These are phyloP conservation scores for Raja brachyura DNA, from an alignment of 2,113 vertebrate species.

Conservation along the genomic window DNA sequence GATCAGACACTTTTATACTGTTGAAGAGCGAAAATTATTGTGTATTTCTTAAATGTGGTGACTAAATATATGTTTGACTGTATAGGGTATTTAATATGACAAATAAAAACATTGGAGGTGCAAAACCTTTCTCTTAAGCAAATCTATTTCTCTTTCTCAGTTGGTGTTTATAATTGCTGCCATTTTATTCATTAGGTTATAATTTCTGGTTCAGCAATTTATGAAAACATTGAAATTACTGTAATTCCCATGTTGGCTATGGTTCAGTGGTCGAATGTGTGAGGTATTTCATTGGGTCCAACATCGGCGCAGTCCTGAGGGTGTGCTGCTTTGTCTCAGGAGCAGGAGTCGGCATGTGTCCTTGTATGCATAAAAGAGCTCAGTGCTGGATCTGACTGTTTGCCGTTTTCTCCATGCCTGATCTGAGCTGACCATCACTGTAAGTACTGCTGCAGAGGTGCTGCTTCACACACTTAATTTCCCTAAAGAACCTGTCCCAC, in stretches of 20 bases:
- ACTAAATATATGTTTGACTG: conserved; percentile 45
- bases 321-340: not conserved
- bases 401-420: too few relatives aligned
- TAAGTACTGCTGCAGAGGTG: too few relatives aligned
- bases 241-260: not conserved
- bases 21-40: conserved; percentile 43
- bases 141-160: not conserved
- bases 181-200: not conserved
- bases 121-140: not conserved
- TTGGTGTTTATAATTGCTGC: not conserved
- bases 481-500: too few relatives aligned
- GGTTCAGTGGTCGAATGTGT: not conserved
- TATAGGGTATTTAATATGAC: conserved; percentile 66
- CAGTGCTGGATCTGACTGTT: too few relatives aligned
- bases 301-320: not conserved
- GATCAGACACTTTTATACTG: conserved; percentile 42
- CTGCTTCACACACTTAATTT: too few relatives aligned
- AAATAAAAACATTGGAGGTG: conserved; percentile 48
- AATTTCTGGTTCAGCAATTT: not conserved
- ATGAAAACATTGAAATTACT: not conserved
- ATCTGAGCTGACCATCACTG: too few relatives aligned
- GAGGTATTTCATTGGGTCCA: not conserved
- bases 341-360: not conserved
- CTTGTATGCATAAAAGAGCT: too few relatives aligned
- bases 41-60: conserved; percentile 44